Conservation (phyloP, 2,888 invertebrate species). For the Rhyacophila evoluta region DNA sequence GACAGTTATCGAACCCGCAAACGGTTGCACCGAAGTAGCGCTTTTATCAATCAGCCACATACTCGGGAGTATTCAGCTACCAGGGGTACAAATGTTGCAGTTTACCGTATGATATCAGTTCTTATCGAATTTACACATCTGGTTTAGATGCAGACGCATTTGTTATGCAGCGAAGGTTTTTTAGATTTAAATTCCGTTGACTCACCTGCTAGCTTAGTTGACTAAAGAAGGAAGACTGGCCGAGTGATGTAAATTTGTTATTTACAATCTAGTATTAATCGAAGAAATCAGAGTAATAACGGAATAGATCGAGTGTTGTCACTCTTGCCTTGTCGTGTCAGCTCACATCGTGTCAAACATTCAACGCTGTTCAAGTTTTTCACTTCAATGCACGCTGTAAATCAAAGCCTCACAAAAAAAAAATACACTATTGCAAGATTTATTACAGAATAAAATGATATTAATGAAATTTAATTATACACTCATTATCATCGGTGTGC, state of each 20-base stretch:
- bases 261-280: neutral
- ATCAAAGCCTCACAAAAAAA: neutral
- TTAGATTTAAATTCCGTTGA: neutral
- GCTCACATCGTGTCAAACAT: neutral
- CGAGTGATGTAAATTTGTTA: neutral
- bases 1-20: too few species aligned
- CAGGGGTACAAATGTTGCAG: too few species aligned
- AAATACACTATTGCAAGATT: too few species aligned
- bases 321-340: slow-evolving; percentile 2
- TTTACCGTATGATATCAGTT: too few species aligned
- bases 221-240: neutral
- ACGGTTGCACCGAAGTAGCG: too few species aligned
- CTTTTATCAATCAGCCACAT: too few species aligned
- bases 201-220: neutral
- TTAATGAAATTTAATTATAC: too few species aligned
- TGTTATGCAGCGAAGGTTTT: neutral
- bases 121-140: too few species aligned
- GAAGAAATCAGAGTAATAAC: slow-evolving; percentile 1
- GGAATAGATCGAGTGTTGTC: neutral
- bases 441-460: too few species aligned
- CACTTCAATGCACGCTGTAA: neutral
- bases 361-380: neutral
- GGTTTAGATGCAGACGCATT: too few species aligned
- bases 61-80: too few species aligned
- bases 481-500: too few species aligned